A percentile compares a stretch with the other conserved stretches of the same genome.
Conservation (phyloP, 2,113 vertebrate genomes). For the Periophthalmodon schlosseri region DNA sequence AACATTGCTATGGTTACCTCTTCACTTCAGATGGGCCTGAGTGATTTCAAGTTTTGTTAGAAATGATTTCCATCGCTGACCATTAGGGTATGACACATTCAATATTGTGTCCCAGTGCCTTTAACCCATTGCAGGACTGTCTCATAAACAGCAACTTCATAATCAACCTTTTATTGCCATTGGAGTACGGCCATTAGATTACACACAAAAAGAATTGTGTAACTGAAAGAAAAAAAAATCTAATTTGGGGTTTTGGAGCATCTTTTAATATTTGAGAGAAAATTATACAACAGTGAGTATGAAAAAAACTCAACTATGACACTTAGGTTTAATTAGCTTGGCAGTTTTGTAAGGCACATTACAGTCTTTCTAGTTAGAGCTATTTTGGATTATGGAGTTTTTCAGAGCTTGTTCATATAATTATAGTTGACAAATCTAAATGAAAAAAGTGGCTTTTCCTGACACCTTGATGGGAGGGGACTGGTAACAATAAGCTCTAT, state of each 20-base stretch:
- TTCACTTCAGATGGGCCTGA: conserved; percentile 50
- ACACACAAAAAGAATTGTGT: conserved; percentile 35
- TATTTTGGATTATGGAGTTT: background rate
- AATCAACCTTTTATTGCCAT: background rate
- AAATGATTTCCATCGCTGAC: conserved; percentile 48
- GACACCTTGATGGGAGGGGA: conserved; percentile 45
- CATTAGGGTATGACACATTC: conserved; percentile 66
- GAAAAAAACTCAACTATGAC: conserved; percentile 22
- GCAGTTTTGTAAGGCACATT: conserved; percentile 35
- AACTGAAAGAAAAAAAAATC: conserved; percentile 12
- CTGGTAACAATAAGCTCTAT: conserved; percentile 32
- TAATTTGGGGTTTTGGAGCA: conserved; percentile 35
- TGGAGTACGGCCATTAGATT: conserved; percentile 35
- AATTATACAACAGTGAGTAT: too few relatives aligned
- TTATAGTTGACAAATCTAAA: conserved; percentile 5
- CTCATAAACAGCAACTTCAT: too few relatives aligned
- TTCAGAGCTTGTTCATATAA: background rate
- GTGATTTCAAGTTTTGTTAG: conserved; percentile 51
- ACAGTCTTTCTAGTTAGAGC: conserved; percentile 13
- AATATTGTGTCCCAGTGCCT: conserved; percentile 65
- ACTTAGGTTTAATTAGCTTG: conserved; percentile 51
- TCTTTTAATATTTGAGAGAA: too few relatives aligned
- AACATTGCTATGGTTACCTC: conserved; percentile 51
- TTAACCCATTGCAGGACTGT: conserved; percentile 25
- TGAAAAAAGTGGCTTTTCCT: conserved; percentile 12